A percentile compares a stretch with the other conserved stretches of the same genome.
Evolutionary conservation across 2,797 vertebrate species (phyloP).

Genomic region (Linurgus olivaceus): DNA sequence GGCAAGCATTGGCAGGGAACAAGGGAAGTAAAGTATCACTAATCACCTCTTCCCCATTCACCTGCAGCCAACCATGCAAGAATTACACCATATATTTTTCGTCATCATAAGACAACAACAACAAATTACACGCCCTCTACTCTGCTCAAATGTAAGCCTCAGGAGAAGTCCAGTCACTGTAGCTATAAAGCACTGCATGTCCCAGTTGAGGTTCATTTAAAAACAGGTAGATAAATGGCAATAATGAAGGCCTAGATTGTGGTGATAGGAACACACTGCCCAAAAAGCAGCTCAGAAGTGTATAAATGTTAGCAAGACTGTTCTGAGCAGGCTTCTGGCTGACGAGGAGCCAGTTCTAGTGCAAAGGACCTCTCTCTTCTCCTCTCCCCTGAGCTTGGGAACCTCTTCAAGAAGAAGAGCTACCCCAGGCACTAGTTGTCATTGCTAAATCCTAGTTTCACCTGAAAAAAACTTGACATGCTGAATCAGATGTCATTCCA

Average conservation of each 20-base stretch:
- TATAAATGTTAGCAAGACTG: background rate
- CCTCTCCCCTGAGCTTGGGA: background rate
- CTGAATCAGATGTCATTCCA: background rate
- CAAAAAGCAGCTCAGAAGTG: background rate
- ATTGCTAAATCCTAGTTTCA: background rate
- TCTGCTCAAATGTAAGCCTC: background rate
- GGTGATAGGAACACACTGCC: background rate
- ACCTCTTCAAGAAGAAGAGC: background rate
- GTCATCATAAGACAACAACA: background rate
- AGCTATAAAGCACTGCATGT: background rate
- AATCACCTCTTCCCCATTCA: background rate
- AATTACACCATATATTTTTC: background rate
- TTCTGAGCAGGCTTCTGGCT: background rate
- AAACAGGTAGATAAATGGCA: background rate
- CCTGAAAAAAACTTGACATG: background rate
- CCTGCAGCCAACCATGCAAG: background rate
- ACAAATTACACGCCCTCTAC: background rate
- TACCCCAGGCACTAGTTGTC: background rate
- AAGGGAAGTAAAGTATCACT: background rate
- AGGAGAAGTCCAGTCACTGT: background rate
- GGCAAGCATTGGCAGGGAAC: background rate
- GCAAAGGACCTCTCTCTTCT: background rate
- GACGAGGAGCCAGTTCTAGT: background rate
- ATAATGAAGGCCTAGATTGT: background rate
- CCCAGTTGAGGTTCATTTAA: background rate